Conservation (phyloP, 2,797 vertebrate species). For the Cyprinodon diabolis region DNA sequence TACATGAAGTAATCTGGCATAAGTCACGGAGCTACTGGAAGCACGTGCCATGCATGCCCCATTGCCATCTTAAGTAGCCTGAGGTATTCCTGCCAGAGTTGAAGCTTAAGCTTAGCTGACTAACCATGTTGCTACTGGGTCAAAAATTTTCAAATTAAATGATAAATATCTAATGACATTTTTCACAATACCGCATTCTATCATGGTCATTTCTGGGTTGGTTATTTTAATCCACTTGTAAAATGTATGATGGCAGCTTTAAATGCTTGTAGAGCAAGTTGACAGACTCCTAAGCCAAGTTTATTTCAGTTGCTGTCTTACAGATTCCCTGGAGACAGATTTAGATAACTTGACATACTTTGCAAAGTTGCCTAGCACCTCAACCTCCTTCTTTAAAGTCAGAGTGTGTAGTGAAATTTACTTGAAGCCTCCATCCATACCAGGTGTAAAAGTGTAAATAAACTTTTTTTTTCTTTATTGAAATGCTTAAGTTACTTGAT, state of each 20-base stretch:
- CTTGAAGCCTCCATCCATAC: background rate
- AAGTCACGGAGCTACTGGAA: slow-evolving; percentile 61
- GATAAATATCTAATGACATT: slow-evolving; percentile 5
- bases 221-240: slow-evolving; percentile 22
- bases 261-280: slow-evolving; percentile 10
- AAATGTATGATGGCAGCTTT: slow-evolving; percentile 8
- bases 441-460: background rate
- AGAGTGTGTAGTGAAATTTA: background rate
- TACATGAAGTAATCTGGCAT: slow-evolving; percentile 60
- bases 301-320: slow-evolving; percentile 14
- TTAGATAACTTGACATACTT: slow-evolving; percentile 11
- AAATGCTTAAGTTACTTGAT: background rate
- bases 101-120: slow-evolving; percentile 61
- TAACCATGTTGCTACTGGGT: slow-evolving; percentile 27
- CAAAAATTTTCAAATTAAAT: slow-evolving; percentile 29
- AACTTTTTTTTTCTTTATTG: background rate
- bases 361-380: background rate
- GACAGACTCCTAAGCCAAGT: slow-evolving; percentile 3
- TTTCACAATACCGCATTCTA: slow-evolving; percentile 4
- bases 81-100: slow-evolving; percentile 44
- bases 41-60: slow-evolving; percentile 55
- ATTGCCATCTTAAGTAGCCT: slow-evolving; percentile 49
- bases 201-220: slow-evolving; percentile 1
- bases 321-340: slow-evolving; percentile 3
- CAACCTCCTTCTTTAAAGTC: background rate